Evolutionary conservation across 2,888 invertebrate genomes (phyloP), one percentile per base, ranked within the genome.

Genomic region (Heliconius cydno): DNA sequence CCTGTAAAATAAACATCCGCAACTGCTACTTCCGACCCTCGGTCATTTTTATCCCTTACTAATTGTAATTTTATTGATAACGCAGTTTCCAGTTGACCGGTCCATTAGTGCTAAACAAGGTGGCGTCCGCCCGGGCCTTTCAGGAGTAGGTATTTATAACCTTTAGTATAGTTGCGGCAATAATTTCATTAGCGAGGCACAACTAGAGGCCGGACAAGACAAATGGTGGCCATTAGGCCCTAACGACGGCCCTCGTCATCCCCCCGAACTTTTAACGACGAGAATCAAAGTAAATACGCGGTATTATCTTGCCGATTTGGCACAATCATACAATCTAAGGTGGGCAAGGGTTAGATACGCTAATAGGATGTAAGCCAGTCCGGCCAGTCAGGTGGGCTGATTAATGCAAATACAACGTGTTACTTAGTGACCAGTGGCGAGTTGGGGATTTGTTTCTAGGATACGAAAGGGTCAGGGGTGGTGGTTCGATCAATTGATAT

Each of bases 1-100:
- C 85, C 85, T 77, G 75, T 2, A 63, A 82, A 81, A 85, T 86
- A 87, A 89, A 90, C 88, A 90, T 89, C 87, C 85, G 88, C 87
- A 88, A 90, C 90, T 88, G 89, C 90, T 88, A 88, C 91, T 87
- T 92, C 92, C 92, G 90, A 92, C 93, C 94, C 92, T 91, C 85
- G 82, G 86, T 85, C 88, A 86, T 93, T 94, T 94, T 94, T 94
- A 94, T 92, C 92, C 92, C 90, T 84, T 83, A 90, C 93, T 94
- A 94, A 95, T 95, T 95, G 94, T 94, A 95, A 95, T 94, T 94
- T 94, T 94, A 95, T 95, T 95, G 95, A 94, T 94, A 95, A 94
- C 93, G 91, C 92, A 94, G 94, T 95, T 95, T 94, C 93, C 93
- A 94, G 94, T 95, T 94, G 95, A 95, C 94, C 94, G 94, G 94